Evolutionary conservation across 2,797 vertebrate species (phyloP).

Genomic region (Amazonetta brasiliensis): DNA sequence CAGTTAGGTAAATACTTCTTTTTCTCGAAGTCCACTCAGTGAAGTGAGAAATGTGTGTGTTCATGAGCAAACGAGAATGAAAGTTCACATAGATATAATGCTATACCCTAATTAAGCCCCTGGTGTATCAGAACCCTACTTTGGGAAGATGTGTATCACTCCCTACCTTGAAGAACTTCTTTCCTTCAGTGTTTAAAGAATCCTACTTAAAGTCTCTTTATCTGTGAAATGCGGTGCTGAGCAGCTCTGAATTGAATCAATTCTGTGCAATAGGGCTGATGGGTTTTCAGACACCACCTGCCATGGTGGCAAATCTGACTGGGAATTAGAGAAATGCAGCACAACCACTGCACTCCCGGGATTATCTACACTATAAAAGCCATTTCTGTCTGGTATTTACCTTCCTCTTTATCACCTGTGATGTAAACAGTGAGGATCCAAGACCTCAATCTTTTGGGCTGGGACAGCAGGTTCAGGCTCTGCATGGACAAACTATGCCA

Average conservation of each 20-base stretch:
- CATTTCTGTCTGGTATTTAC: not conserved
- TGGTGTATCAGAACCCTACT: not conserved
- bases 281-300: not conserved
- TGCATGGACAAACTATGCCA: not conserved
- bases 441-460: accelerated
- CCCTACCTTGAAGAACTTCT: not conserved
- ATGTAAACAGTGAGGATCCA: not conserved
- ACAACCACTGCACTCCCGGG: too few relatives aligned
- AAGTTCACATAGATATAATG: not conserved
- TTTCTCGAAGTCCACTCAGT: not conserved
- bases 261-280: not conserved
- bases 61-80: not conserved
- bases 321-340: not conserved
- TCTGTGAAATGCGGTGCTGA: not conserved
- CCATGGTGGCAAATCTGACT: not conserved
- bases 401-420: not conserved
- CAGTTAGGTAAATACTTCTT: not conserved
- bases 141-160: not conserved
- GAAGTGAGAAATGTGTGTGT: not conserved
- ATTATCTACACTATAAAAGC: not conserved
- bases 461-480: not conserved
- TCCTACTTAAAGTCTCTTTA: not conserved
- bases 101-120: not conserved
- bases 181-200: not conserved
- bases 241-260: not conserved